Base-by-base conservation (phyloP, 2,113 vertebrate species). In the Cyprinodon variegatus region DNA sequence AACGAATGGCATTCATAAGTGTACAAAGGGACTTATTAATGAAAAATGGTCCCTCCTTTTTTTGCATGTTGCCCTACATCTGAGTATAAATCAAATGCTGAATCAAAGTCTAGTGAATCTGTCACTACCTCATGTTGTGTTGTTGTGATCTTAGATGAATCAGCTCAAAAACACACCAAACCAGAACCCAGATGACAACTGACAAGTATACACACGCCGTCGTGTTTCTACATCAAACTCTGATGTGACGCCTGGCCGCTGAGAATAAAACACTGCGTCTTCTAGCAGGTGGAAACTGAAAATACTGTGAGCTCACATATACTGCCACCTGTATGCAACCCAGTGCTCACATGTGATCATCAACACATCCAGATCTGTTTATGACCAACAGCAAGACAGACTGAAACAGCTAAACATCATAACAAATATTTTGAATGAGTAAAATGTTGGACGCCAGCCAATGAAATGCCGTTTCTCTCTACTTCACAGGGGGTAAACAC, bases 181-280 rank as follows among this genome's bases (percentile, higher is more conserved):
- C 68, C 75, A 14, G 37, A 50, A 82, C 64, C 78, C 74, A 0
- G 70, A 84, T 78, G 82, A 86, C 87, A 83, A 72, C 71, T 62
- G 68, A 45, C 14, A 6, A 70, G 70, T 48, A 57, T 50, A 62
- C 65, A 68, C 79, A 81, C 10, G 53, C 65, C 77, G 46, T 59
- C 2, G 14, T 88, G 82, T 91, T 89, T 84, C 84, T 72, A 88
- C 80, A 84, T 80, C 78, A 86, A 88, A 88, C 83, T 68, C 79
- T 71, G 64, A 61, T 50, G 70, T 71, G 15, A 72, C 72, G 76
- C 45, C 36, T 17, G 48, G 79, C 22, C 38, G 2, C 77, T 68
- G 15, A 63, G 53, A 11, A 50, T 9, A 38, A 45, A 61, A 43
- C 73, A 14, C 15, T 29, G 63, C 60, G 15, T 61, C 70, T 78